phyloP scores from a whole-genome alignment of 2,888 invertebrate species.

The Leuctra nigra region DNA sequence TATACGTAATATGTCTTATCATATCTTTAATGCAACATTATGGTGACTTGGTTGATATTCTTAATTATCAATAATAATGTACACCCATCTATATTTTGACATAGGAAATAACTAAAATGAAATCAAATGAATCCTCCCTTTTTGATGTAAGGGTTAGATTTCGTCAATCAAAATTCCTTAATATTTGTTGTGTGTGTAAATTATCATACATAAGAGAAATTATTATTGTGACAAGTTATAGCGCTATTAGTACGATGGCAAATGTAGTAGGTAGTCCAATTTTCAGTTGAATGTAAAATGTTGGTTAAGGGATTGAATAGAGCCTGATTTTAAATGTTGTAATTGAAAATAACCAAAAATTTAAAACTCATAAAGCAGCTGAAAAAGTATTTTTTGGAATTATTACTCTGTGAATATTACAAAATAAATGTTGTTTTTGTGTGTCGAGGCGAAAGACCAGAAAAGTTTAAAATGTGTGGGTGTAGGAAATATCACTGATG shows the following conservation, averaged over 20 bases:
- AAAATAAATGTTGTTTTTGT: conserved; percentile 9
- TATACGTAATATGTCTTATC: conserved; percentile 8
- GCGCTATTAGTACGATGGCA: not conserved
- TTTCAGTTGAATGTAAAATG: conserved; percentile 14
- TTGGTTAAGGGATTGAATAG: conserved; percentile 2
- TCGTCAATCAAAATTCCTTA: not conserved
- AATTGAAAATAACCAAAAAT: not conserved
- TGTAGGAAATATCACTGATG: conserved; percentile 21
- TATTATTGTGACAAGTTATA: not conserved
- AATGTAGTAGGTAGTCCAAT: not conserved
- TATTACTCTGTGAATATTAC: conserved; percentile 13
- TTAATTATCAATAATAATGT: conserved; percentile 6
- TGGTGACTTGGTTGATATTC: conserved; percentile 7
- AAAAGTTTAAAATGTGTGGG: conserved; percentile 13
- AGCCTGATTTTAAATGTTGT: conserved; percentile 6
- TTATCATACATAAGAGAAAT: not conserved
- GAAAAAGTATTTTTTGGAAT: conserved; percentile 12
- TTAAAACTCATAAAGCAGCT: conserved; percentile 4
- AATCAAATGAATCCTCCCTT: not conserved
- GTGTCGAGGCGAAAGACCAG: not conserved
- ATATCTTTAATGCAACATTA: conserved; percentile 4
- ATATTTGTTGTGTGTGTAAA: conserved; percentile 8
- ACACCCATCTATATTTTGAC: conserved; percentile 1
- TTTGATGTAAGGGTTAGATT: not conserved
- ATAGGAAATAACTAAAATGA: not conserved